Evolutionary conservation across 2,888 invertebrate genomes (phyloP).

Genomic region (Leucophenga maculata): DNA sequence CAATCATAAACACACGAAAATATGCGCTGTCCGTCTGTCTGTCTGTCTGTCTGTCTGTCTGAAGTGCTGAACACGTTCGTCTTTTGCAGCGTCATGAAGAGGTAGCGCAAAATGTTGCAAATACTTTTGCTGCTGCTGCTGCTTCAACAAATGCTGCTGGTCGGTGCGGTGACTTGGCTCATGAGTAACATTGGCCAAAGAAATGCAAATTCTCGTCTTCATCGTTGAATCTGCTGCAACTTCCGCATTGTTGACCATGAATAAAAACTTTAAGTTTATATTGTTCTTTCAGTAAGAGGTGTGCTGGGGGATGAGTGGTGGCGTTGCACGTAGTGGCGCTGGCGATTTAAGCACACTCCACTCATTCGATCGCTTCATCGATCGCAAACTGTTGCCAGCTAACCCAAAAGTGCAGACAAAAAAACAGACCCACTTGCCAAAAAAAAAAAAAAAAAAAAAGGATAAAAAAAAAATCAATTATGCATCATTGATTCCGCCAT

Average conservation of each 20-base stretch:
- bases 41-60: neutral
- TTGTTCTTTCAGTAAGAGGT: conserved; percentile 40
- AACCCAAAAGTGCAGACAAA: neutral
- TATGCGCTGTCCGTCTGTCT: neutral
- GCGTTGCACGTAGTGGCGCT: conserved; percentile 21
- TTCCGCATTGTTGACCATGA: conserved; percentile 66
- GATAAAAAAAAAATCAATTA: conserved; percentile 40
- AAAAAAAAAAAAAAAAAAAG: no score
- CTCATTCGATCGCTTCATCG: no score
- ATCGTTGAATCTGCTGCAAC: conserved; percentile 57
- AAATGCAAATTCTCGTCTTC: conserved; percentile 54
- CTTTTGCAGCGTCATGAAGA: conserved; percentile 14
- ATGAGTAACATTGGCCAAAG: conserved; percentile 26
- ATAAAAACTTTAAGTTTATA: conserved; percentile 64
- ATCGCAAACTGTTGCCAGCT: neutral
- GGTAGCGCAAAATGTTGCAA: neutral
- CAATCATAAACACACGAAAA: conserved; percentile 19
- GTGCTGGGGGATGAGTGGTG: conserved; percentile 10
- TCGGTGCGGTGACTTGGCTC: neutral
- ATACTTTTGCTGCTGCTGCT: conserved; percentile 2
- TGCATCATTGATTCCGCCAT: conserved; percentile 55
- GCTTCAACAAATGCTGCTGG: neutral
- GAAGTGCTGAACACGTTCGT: conserved; percentile 1
- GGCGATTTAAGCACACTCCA: neutral
- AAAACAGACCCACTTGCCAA: conserved; percentile 43